Percentiles rank a stretch among this genome's conserved stretches.
phyloP scores from a whole-genome alignment of 2,113 vertebrate genomes.

The Meles meles region DNA sequence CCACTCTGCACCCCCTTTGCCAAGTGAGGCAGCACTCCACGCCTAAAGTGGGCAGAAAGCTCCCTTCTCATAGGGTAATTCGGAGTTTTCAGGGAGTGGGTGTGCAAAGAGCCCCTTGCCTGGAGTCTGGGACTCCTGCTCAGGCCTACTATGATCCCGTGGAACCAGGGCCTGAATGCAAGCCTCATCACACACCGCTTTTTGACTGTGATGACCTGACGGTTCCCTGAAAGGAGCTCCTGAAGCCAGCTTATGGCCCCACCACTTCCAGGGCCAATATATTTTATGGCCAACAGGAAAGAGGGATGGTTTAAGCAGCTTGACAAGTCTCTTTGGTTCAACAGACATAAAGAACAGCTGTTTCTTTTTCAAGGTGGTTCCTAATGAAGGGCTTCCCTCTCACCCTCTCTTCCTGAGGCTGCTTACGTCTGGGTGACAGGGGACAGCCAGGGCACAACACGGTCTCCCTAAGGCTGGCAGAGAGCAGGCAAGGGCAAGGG shows the following conservation, averaged over 20 bases:
- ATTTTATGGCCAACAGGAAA: constrained; percentile 81
- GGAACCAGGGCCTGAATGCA: neutral
- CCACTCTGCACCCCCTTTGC: neutral
- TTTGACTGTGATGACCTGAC: constrained; percentile 38
- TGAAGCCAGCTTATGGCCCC: constrained; percentile 47
- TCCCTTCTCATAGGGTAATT: neutral
- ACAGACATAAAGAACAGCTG: constrained; percentile 63
- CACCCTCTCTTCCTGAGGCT: neutral
- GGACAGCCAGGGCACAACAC: neutral
- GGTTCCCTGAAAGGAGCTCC: constrained; percentile 41
- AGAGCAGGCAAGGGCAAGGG: neutral
- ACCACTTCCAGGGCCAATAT: constrained; percentile 72
- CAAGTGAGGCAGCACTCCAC: neutral
- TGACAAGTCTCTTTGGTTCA: constrained; percentile 74
- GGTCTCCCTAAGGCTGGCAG: neutral
- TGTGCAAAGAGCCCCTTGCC: neutral
- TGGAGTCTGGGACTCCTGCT: no score
- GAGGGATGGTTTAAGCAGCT: constrained; percentile 67
- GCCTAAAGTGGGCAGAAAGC: neutral
- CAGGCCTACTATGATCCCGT: neutral
- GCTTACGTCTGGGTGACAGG: constrained; percentile 43
- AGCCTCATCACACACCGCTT: neutral
- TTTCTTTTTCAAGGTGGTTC: constrained; percentile 79
- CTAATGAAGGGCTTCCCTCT: neutral
- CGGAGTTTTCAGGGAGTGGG: neutral